These are phyloP conservation scores for Tromatobia lineatoria DNA, from an alignment of 2,888 invertebrate genomes.

Conservation along the genomic window DNA sequence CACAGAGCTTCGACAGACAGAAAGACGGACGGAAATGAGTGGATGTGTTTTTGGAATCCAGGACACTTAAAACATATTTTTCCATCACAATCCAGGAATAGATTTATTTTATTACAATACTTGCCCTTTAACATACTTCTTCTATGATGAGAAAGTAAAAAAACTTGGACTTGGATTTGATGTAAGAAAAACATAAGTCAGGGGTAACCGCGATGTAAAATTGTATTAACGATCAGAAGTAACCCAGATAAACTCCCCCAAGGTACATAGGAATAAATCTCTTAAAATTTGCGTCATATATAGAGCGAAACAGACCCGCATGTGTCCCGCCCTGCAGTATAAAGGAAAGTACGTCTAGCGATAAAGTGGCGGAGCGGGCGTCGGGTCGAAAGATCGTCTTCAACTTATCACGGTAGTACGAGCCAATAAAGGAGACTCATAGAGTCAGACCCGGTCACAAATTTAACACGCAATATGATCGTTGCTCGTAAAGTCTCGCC, in stretches of 20 bases:
- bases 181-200: background rate
- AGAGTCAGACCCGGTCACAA: slow-evolving; percentile 54
- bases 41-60: no score
- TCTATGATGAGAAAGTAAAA: background rate
- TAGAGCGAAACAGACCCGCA: background rate
- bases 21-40: no score
- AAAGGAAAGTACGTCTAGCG: slow-evolving; percentile 33
- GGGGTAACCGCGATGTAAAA: background rate
- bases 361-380: slow-evolving; percentile 31
- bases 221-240: slow-evolving; percentile 17
- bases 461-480: slow-evolving; percentile 69
- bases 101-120: no score
- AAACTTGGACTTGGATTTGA: background rate
- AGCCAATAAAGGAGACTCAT: slow-evolving; percentile 47
- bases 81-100: no score
- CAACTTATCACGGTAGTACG: slow-evolving; percentile 42
- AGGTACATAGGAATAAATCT: slow-evolving; percentile 5
- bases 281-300: background rate
- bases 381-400: slow-evolving; percentile 50
- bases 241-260: slow-evolving; percentile 10
- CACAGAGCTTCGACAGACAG: no score
- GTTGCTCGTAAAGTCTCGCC: slow-evolving; percentile 64
- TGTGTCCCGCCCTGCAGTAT: slow-evolving; percentile 22
- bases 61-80: no score
- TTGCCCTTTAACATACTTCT: no score